phyloP scores from a whole-genome alignment of 2,113 vertebrate species.

The Perca flavescens region DNA sequence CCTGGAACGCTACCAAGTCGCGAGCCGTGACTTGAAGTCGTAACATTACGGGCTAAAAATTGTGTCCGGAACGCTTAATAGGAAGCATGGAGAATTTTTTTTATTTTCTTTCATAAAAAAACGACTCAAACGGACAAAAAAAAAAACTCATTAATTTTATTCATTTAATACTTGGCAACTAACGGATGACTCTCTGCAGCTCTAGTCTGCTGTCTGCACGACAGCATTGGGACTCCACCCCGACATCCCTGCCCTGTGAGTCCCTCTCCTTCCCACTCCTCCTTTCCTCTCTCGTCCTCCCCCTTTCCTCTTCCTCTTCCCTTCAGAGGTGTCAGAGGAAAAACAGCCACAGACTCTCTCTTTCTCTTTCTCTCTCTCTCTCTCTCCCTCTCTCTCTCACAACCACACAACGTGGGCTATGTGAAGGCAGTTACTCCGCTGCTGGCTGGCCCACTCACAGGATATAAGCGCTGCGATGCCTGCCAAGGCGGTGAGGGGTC shows the following conservation, averaged over 20 bases:
- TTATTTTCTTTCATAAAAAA: too few relatives aligned
- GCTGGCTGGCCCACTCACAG: slow-evolving; percentile 69
- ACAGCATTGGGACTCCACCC: slow-evolving; percentile 39
- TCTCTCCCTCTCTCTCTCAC: slow-evolving; percentile 50
- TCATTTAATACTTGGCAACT: too few relatives aligned
- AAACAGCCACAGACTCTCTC: slow-evolving; percentile 17
- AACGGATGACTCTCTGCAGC: too few relatives aligned
- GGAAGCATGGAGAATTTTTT: too few relatives aligned
- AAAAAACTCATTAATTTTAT: too few relatives aligned
- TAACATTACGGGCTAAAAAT: too few relatives aligned
- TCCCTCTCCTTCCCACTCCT: slow-evolving; percentile 20
- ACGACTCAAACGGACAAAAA: too few relatives aligned
- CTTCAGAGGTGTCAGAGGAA: slow-evolving; percentile 44
- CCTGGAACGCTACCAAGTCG: too few relatives aligned
- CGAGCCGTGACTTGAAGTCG: too few relatives aligned
- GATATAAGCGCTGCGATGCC: slow-evolving; percentile 69
- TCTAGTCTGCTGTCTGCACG: background rate
- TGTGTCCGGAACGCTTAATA: too few relatives aligned
- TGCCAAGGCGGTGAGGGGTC: slow-evolving; percentile 76
- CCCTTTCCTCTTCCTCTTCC: slow-evolving; percentile 76
- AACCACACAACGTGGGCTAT: slow-evolving; percentile 70
- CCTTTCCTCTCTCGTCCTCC: slow-evolving; percentile 55
- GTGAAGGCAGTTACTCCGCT: slow-evolving; percentile 41
- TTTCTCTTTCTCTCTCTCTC: slow-evolving; percentile 46
- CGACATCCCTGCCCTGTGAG: slow-evolving; percentile 62